Percentiles rank a stretch among this genome's conserved stretches.
These are phyloP conservation scores for Aythya fuligula DNA, from an alignment of 2,797 vertebrate species.

Conservation along the genomic window DNA sequence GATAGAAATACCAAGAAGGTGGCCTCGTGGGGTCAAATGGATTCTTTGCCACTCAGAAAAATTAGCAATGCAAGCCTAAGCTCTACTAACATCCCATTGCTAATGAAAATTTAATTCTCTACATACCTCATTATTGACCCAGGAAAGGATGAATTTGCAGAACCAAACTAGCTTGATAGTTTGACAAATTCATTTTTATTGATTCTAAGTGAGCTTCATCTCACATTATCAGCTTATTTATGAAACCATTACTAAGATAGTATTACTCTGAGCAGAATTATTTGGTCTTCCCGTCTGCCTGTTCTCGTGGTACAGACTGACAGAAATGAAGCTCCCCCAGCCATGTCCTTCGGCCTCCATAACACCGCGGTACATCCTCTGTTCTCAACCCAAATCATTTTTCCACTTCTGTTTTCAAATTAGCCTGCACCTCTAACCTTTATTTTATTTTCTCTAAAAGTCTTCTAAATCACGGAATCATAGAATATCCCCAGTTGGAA, in stretches of 20 bases:
- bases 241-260: neutral
- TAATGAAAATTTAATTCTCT: neutral
- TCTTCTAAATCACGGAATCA: neutral
- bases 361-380: neutral
- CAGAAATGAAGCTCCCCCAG: rapidly evolving
- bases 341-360: rapidly evolving
- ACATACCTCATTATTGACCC: neutral
- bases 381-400: rapidly evolving
- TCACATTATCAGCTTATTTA: neutral
- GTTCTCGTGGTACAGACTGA: neutral
- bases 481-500: too few relatives aligned
- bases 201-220: neutral
- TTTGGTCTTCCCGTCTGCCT: neutral
- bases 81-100: neutral
- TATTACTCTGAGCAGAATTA: neutral
- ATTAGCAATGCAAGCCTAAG: neutral
- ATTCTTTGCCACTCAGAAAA: neutral
- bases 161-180: neutral
- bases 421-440: neutral
- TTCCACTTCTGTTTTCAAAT: neutral
- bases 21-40: neutral
- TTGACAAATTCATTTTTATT: neutral
- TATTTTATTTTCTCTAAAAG: neutral
- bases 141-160: neutral
- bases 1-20: neutral